Base-by-base conservation (phyloP, 2,113 vertebrate species). In the Trematomus loennbergii region DNA sequence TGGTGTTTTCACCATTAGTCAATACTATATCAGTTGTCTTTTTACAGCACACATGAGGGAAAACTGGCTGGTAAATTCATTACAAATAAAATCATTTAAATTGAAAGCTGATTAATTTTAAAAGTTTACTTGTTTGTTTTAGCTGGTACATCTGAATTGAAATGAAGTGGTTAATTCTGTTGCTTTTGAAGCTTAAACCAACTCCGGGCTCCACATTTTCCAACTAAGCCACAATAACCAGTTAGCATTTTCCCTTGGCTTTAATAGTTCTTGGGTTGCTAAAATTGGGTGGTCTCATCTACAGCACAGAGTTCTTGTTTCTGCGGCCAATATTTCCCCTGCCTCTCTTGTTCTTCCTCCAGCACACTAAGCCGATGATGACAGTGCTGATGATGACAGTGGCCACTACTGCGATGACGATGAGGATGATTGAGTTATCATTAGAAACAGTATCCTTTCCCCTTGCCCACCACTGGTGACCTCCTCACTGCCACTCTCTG, bases 251-350 rank as follows among this genome's bases (percentile, higher is more conserved):
- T 73, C 17, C 48, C 50, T 75, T 72, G 29, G 36, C 70, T 78
- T 67, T 50, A 46, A 71, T 63, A 61, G 61, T 83, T 79, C 52
- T 72, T 40, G 29, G 25, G 3, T 63, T 79, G 20, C 20, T 76
- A 46, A 9, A 72, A 62, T 36, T 52, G 18, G 57, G 45, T 36
- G 12, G 46, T 84, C 72, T 57, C 1, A 25, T 63, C 71, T 92
- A 94, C 65, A 94, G 76, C 69, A 92, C 90, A 71, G 88, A 86
- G 78, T 91, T 94, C 53, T 84, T 92, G 79, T 73, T 88, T 58
- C 88, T 84, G 49, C 45, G 71, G 9, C 50, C 48, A 36, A 94
- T 86, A 18, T 93, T 79, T 57, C 81, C 78, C 22, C 84, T 91
- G 49, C 87, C 93, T 49, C 76, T 87, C 76, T 84, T 94, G 49